phyloP scores from a whole-genome alignment of 2,888 invertebrate species.

The Bimastos eiseni region DNA sequence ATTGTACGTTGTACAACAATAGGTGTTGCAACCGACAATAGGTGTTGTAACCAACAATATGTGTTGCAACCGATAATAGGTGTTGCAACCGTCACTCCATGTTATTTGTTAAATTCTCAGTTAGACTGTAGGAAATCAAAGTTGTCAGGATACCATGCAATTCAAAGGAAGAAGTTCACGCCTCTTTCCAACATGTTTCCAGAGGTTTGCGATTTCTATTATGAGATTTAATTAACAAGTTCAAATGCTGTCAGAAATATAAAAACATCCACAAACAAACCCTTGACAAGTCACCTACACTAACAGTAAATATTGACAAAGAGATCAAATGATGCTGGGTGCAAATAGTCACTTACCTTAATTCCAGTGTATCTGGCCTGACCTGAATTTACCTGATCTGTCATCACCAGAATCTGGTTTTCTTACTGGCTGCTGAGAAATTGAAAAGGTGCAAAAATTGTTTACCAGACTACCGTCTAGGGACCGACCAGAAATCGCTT shows the following conservation, averaged over 20 bases:
- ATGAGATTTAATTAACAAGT: too few species aligned
- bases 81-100: background rate
- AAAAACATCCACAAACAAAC: too few species aligned
- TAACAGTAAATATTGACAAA: too few species aligned
- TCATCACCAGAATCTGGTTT: background rate
- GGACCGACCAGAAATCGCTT: too few species aligned
- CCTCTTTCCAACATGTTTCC: background rate
- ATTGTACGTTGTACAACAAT: background rate
- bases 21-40: too few species aligned
- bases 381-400: background rate
- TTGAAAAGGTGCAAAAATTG: background rate
- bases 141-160: background rate
- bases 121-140: background rate
- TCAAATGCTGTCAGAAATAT: too few species aligned
- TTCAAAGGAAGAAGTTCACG: background rate
- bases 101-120: background rate
- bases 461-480: too few species aligned
- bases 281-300: too few species aligned
- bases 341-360: background rate
- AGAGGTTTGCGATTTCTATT: background rate
- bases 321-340: background rate
- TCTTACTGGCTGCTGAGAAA: background rate
- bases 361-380: background rate
- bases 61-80: too few species aligned
- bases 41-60: too few species aligned